Evolutionary conservation across 2,888 invertebrate species (phyloP).

Genomic region (Shargacucullia verbasci): DNA sequence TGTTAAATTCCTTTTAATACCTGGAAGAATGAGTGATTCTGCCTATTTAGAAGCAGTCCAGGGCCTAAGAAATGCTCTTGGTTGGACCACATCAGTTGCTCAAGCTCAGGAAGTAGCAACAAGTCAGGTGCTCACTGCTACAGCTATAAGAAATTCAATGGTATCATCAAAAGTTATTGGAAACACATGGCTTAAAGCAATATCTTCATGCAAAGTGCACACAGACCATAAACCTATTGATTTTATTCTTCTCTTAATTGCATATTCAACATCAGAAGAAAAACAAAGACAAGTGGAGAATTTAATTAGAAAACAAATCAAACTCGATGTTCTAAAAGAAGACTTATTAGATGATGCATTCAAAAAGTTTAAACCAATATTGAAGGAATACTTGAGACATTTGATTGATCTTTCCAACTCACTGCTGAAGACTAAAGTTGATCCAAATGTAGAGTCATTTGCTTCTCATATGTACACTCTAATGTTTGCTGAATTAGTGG

Average conservation of each 20-base stretch:
- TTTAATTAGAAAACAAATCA: slow-evolving; percentile 90
- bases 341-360: slow-evolving; percentile 88
- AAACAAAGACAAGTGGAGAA: slow-evolving; percentile 90
- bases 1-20: slow-evolving; percentile 89
- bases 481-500: slow-evolving; percentile 81
- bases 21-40: slow-evolving; percentile 76
- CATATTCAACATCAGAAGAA: slow-evolving; percentile 90
- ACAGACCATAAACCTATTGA: slow-evolving; percentile 91
- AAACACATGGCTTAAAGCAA: slow-evolving; percentile 89
- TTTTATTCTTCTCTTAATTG: slow-evolving; percentile 90
- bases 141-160: slow-evolving; percentile 88
- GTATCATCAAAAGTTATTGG: slow-evolving; percentile 87
- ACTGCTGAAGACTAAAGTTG: slow-evolving; percentile 85
- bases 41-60: slow-evolving; percentile 78
- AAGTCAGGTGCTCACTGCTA: slow-evolving; percentile 89
- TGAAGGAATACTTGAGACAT: slow-evolving; percentile 88
- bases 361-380: slow-evolving; percentile 86
- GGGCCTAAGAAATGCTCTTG: slow-evolving; percentile 85
- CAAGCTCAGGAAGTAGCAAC: slow-evolving; percentile 87
- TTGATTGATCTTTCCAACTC: slow-evolving; percentile 89
- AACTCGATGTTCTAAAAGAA: slow-evolving; percentile 89
- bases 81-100: slow-evolving; percentile 78
- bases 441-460: slow-evolving; percentile 88
- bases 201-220: slow-evolving; percentile 82
- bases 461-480: slow-evolving; percentile 89